These are phyloP conservation scores for Acanthosepion pharaonis DNA, from an alignment of 2,888 invertebrate genomes.

Conservation along the genomic window DNA sequence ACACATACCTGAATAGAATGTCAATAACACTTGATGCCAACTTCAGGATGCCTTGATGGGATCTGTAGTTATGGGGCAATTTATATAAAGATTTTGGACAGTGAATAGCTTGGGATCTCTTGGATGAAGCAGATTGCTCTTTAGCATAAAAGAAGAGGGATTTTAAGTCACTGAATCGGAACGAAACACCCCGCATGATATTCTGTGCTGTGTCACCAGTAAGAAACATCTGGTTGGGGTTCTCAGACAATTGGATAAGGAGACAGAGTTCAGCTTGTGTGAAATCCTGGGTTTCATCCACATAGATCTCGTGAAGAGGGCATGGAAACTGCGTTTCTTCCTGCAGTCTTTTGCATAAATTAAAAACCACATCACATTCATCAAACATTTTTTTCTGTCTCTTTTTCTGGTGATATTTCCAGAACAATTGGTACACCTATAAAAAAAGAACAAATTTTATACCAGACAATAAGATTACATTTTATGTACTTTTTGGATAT, in stretches of 20 bases:
- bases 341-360: conserved; percentile 55
- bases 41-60: conserved; percentile 69
- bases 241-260: conserved; percentile 63
- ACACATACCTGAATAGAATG: conserved; percentile 65
- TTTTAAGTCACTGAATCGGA: conserved; percentile 68
- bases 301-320: conserved; percentile 66
- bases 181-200: conserved; percentile 71
- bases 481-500: not conserved
- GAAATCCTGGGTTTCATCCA: conserved; percentile 71
- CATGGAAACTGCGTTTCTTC: conserved; percentile 52
- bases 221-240: conserved; percentile 69
- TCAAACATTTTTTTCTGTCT: conserved; percentile 60
- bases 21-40: conserved; percentile 68
- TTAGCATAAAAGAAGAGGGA: conserved; percentile 66
- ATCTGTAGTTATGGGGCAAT: conserved; percentile 69
- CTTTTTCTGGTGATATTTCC: conserved; percentile 58
- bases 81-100: conserved; percentile 60
- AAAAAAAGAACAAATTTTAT: too few species aligned
- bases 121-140: conserved; percentile 58
- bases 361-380: conserved; percentile 62
- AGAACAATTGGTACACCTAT: conserved; percentile 52
- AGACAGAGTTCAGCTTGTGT: conserved; percentile 70
- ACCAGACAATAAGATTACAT: not conserved
- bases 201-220: conserved; percentile 71
- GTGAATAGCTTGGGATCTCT: conserved; percentile 56